Evolutionary conservation across 2,888 invertebrate species (phyloP).

Genomic region (Hirtodrosophila duncani): DNA sequence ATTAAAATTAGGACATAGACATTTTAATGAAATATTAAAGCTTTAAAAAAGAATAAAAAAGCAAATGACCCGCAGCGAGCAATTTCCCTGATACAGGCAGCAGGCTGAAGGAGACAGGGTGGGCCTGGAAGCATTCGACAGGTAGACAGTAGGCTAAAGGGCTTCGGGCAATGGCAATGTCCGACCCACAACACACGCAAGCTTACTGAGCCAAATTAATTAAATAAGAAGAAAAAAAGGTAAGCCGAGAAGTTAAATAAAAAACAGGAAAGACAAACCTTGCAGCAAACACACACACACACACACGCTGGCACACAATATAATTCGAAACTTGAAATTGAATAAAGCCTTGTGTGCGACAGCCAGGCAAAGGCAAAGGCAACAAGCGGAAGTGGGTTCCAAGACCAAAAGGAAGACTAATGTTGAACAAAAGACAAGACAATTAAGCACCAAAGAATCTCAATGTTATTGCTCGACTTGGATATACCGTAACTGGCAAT

Average conservation of each 20-base stretch:
- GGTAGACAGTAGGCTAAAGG: conserved; percentile 39
- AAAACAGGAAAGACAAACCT: conserved; percentile 67
- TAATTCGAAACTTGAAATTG: conserved; percentile 69
- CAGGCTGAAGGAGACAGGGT: no score
- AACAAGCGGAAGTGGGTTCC: conserved; percentile 22
- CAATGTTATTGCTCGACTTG: no score
- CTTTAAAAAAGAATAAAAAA: not conserved
- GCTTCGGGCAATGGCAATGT: conserved; percentile 29
- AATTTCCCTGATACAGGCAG: conserved; percentile 41
- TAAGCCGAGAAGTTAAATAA: conserved; percentile 71
- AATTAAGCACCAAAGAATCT: no score
- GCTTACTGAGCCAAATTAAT: conserved; percentile 50
- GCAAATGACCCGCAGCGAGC: conserved; percentile 50
- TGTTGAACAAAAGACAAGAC: conserved; percentile 44
- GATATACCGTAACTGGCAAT: no score
- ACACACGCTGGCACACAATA: conserved; percentile 4
- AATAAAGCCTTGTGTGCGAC: conserved; percentile 48
- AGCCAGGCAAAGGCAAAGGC: conserved; percentile 4
- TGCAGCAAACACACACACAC: conserved; percentile 32
- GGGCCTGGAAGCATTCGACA: not conserved
- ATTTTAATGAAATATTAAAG: not conserved
- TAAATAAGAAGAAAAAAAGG: conserved; percentile 72
- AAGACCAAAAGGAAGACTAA: conserved; percentile 42
- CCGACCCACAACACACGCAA: conserved; percentile 10
- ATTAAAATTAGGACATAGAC: conserved; percentile 22